These are phyloP conservation scores for Synergus umbraculus DNA, from an alignment of 2,888 invertebrate species.

Conservation along the genomic window DNA sequence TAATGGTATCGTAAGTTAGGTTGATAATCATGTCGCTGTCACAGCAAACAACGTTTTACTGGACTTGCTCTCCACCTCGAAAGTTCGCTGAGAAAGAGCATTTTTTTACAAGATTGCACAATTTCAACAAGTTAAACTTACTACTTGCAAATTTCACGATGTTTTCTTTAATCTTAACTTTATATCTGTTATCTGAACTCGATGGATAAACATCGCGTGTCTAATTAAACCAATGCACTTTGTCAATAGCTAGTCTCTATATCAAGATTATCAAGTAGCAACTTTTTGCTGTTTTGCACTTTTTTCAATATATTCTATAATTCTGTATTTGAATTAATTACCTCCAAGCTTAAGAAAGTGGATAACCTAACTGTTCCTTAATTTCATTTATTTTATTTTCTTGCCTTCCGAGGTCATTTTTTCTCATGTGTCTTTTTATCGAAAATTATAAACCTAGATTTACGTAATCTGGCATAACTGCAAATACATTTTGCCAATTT, in stretches of 20 bases:
- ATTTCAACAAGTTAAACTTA: slow-evolving; percentile 16
- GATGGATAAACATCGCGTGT: slow-evolving; percentile 23
- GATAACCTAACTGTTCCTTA: not conserved
- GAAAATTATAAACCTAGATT: not conserved
- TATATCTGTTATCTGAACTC: slow-evolving; percentile 10
- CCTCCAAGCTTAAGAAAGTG: not conserved
- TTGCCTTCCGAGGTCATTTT: not conserved
- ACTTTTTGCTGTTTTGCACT: slow-evolving; percentile 4
- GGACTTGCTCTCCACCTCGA: not conserved
- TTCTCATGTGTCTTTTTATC: not conserved
- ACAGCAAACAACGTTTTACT: slow-evolving; percentile 25
- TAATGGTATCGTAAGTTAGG: slow-evolving; percentile 20
- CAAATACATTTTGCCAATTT: slow-evolving; percentile 18
- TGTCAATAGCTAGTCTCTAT: not conserved
- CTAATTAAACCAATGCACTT: slow-evolving; percentile 23
- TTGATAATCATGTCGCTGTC: slow-evolving; percentile 39
- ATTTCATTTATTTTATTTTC: not conserved
- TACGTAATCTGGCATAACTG: not conserved
- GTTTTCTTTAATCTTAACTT: slow-evolving; percentile 17
- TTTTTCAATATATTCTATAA: not conserved
- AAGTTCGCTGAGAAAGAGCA: not conserved
- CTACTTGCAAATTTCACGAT: slow-evolving; percentile 16
- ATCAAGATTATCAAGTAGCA: not conserved
- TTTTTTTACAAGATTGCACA: slow-evolving; percentile 12
- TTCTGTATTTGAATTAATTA: not conserved